Base-by-base conservation (phyloP, 1,140 invertebrate genomes). In the Pygmarrhopalites habei region DNA sequence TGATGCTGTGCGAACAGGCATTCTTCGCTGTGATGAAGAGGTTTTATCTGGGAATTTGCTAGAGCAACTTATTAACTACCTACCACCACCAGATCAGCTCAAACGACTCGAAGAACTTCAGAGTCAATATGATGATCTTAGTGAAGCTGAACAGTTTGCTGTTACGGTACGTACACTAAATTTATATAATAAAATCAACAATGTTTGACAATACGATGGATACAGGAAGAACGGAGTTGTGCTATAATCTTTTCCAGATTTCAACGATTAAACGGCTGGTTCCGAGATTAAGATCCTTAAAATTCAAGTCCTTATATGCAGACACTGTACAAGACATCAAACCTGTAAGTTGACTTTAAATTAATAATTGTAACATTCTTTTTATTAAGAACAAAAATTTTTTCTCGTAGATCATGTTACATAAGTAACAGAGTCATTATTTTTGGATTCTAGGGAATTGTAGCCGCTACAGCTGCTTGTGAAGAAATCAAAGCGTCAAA, bases 141-240 rank as follows among this genome's bases (percentile, higher is more conserved):
- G 90, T 0, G 92, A 94, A 69, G 90, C 94, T 2, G 95, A 98
- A 77, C 91, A 95, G 74, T 98, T 98, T 79, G 87, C 88, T 51
- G 84, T 94, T 2, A 91, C 88, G n/a, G 90, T 95, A 83, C n/a
- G n/a, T n/a, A n/a, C n/a, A n/a, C n/a, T n/a, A n/a, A n/a, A n/a
- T n/a, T n/a, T n/a, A n/a, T n/a, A n/a, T n/a, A n/a, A n/a, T n/a
- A n/a, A n/a, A n/a, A n/a, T n/a, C n/a, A n/a, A n/a, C n/a, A n/a
- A n/a, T n/a, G n/a, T n/a, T n/a, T n/a, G n/a, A n/a, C n/a, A n/a
- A n/a, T n/a, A n/a, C n/a, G n/a, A n/a, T n/a, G n/a, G n/a, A n/a
- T n/a, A n/a, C n/a, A n/a, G n/a, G n/a, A n/a, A n/a, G n/a, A n/a
- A n/a, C n/a, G n/a, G n/a, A n/a, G n/a, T n/a, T n/a, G n/a, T n/a